Percentiles rank a stretch among this genome's conserved stretches.
phyloP scores from a whole-genome alignment of 2,888 invertebrate genomes.

The Apotomis betuletana region DNA sequence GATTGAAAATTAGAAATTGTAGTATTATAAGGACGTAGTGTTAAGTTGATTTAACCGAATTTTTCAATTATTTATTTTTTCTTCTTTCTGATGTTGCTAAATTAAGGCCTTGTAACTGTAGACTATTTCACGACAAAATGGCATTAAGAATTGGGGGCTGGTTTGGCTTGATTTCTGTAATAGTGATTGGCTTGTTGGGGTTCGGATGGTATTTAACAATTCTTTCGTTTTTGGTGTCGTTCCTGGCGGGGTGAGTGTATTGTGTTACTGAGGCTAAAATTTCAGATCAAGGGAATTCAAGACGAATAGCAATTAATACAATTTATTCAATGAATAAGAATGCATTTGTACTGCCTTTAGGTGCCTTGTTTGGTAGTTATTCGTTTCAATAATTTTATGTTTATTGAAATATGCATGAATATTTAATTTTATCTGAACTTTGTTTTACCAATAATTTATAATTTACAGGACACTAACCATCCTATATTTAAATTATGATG shows the following conservation, averaged over 20 bases:
- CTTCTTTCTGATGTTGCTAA: conserved; percentile 29
- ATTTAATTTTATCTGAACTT: background rate
- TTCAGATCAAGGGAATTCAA: background rate
- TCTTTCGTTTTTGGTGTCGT: conserved; percentile 70
- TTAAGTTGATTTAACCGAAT: conserved; percentile 37
- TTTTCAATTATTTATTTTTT: conserved; percentile 32
- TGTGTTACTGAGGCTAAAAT: background rate
- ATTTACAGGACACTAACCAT: conserved; percentile 68
- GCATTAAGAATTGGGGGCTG: conserved; percentile 64
- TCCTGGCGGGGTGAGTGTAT: conserved; percentile 73
- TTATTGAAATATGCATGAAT: background rate
- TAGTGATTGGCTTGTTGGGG: conserved; percentile 72
- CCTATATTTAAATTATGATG: conserved; percentile 72
- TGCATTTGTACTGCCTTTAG: too few species aligned
- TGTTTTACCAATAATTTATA: conserved; percentile 10
- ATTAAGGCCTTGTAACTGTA: conserved; percentile 10
- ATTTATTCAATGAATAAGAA: too few species aligned
- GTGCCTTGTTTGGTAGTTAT: too few species aligned
- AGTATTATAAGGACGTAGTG: conserved; percentile 26
- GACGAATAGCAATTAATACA: background rate
- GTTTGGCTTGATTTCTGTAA: conserved; percentile 73
- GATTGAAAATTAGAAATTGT: conserved; percentile 30
- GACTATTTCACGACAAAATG: conserved; percentile 53
- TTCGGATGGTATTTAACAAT: conserved; percentile 71
- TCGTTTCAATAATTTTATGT: background rate